Evolutionary conservation across 2,113 vertebrate species (phyloP), one percentile per base, ranked within the genome.

Genomic region (Xenopus tropicalis): DNA sequence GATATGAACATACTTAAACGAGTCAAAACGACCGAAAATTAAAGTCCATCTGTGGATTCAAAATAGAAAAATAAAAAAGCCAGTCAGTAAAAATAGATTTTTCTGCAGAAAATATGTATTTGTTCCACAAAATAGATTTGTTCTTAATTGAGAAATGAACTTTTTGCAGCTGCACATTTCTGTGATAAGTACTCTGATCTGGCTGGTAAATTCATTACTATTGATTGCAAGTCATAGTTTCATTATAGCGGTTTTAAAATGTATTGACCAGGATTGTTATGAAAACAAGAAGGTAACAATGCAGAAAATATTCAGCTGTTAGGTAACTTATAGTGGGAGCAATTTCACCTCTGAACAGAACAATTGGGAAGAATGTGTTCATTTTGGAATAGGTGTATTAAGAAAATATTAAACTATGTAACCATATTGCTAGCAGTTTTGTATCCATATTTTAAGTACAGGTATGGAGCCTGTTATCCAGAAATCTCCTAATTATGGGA

Each of bases 1-100:
- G 43, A 70, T 59, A 44, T 13, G 25, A 43, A 20, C 56, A 58
- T n/a, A 44, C 65, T 20, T 14, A 67, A 46, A 21, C 65, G 20
- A 25, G 66, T 29, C 23, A 29, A 51, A 69, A 37, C 54, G 37
- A 69, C 54, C 56, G 66, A 56, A 69, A 69, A 69, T 56, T 25
- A 37, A 83, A 83, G 77, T 54, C 79, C 80, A 70, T 54, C 61
- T 54, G 57, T 46, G 80, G 62, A 25, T 73, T 17, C 70, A 65
- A 61, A 66, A 54, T 73, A 83, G 84, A 82, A 59, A 65, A 70
- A 85, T 84, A 86, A 80, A 69, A 71, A 82, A 56, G 79, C 65
- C 79, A 81, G 86, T 82, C 81, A 79, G 73, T 83, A 84, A 85
- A 86, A 89, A 85, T 83, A 65, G 42, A 86, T 87, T 87, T n/a